Evolutionary conservation across 2,113 vertebrate genomes (phyloP).

Genomic region (Erythrocercus mccallii): DNA sequence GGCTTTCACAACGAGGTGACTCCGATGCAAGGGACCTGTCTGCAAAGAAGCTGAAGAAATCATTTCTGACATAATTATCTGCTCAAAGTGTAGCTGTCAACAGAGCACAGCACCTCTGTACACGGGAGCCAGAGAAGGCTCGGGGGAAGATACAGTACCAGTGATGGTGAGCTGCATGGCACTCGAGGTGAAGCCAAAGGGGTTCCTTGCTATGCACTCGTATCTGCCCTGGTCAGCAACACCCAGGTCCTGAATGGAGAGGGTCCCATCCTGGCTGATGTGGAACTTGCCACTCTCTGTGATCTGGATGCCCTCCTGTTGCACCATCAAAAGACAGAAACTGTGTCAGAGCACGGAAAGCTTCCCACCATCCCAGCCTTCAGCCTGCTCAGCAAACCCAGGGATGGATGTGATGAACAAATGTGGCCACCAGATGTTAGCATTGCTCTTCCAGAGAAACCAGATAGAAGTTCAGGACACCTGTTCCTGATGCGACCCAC

Average conservation of each 20-base stretch:
- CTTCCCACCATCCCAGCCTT: background rate
- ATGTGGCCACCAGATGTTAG: constrained; percentile 59
- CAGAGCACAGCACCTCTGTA: background rate
- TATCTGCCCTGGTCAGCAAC: constrained; percentile 72
- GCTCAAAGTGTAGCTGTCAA: background rate
- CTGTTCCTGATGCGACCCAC: background rate
- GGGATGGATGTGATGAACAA: background rate
- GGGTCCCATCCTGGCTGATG: constrained; percentile 58
- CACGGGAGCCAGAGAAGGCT: rapidly evolving
- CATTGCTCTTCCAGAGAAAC: constrained; percentile 29
- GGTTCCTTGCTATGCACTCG: constrained; percentile 69
- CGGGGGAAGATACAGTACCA: background rate
- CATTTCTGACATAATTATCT: background rate
- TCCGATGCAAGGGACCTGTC: rapidly evolving
- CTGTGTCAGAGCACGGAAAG: background rate
- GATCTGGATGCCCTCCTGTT: constrained; percentile 72
- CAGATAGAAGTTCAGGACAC: background rate
- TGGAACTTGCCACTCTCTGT: constrained; percentile 73
- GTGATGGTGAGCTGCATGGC: constrained; percentile 70
- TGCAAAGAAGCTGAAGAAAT: background rate
- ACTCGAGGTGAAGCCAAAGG: constrained; percentile 66
- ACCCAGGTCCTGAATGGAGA: constrained; percentile 65
- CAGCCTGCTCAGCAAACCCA: background rate
- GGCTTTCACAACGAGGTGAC: rapidly evolving
- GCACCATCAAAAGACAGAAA: background rate